Evolutionary conservation across 2,888 invertebrate genomes (phyloP).

Genomic region (Pollenia angustigena): DNA sequence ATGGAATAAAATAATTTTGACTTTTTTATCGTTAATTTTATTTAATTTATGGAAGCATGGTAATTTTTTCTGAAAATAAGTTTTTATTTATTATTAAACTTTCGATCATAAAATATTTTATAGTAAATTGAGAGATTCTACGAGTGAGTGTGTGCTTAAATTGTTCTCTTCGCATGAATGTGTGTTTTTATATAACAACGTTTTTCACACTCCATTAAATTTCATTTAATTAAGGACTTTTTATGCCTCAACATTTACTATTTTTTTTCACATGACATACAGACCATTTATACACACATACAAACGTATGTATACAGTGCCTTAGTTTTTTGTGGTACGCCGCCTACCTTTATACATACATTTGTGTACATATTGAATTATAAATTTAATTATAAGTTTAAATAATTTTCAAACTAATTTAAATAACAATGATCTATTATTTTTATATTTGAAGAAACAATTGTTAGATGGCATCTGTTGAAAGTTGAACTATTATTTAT

Average conservation of each 20-base stretch:
- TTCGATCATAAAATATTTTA: conserved; percentile 58
- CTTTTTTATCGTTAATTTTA: neutral
- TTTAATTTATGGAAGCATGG: conserved; percentile 11
- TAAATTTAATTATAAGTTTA: too few relatives aligned
- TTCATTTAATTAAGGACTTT: conserved; percentile 64
- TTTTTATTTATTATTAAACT: conserved; percentile 53
- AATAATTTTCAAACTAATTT: too few relatives aligned
- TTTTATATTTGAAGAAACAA: too few relatives aligned
- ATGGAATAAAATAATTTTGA: neutral
- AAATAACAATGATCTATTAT: too few relatives aligned
- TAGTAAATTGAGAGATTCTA: conserved; percentile 12
- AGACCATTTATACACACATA: neutral
- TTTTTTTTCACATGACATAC: neutral
- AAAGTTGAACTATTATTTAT: too few relatives aligned
- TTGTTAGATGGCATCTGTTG: too few relatives aligned
- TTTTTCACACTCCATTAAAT: conserved; percentile 67
- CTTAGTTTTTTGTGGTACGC: too few relatives aligned
- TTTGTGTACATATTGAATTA: neutral
- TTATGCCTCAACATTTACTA: conserved; percentile 38
- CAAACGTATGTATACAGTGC: neutral
- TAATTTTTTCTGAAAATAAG: conserved; percentile 15
- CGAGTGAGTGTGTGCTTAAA: neutral
- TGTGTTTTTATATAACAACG: conserved; percentile 22
- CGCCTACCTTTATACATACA: neutral
- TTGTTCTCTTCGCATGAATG: neutral